A percentile compares a stretch with the other conserved stretches of the same genome.
Evolutionary conservation across 2,113 vertebrate species (phyloP).

Genomic region (Trematocara variabile): DNA sequence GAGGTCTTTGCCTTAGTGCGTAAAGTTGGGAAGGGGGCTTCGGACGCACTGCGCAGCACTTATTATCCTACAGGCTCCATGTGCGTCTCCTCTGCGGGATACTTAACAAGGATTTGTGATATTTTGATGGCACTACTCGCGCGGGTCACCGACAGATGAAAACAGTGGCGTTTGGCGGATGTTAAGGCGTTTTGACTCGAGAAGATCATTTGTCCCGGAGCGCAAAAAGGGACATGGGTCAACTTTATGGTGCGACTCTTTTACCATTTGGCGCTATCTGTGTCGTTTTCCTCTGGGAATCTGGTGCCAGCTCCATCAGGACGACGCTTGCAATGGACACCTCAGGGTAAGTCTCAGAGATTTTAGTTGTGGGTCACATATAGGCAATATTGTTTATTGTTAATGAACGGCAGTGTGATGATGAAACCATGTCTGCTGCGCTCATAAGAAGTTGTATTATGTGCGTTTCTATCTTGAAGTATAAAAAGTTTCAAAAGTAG

Average conservation of each 20-base stretch:
- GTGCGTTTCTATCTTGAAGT: neutral
- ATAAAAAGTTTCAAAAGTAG: neutral
- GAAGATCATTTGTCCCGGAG: conserved; percentile 18
- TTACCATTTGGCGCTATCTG: conserved; percentile 58
- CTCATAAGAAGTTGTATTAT: neutral
- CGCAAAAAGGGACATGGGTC: conserved; percentile 65
- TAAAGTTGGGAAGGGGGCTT: conserved; percentile 46
- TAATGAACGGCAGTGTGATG: neutral
- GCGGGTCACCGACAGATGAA: conserved; percentile 27
- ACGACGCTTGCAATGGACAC: conserved; percentile 58
- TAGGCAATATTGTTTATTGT: neutral
- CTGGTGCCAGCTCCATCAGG: conserved; percentile 60
- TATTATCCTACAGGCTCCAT: conserved; percentile 6
- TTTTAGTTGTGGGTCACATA: neutral
- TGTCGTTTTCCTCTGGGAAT: conserved; percentile 58
- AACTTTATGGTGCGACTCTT: conserved; percentile 54
- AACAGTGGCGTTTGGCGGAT: neutral
- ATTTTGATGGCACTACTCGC: neutral
- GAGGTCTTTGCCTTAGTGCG: conserved; percentile 61
- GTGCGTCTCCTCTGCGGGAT: conserved; percentile 41
- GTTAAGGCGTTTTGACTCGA: conserved; percentile 8
- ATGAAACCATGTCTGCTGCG: neutral
- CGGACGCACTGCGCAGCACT: conserved; percentile 24
- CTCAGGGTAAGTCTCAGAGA: conserved; percentile 40
- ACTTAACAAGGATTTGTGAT: conserved; percentile 13